Evolutionary conservation across 2,888 invertebrate genomes (phyloP), one percentile per base, ranked within the genome.

Genomic region (Andricus curvator): DNA sequence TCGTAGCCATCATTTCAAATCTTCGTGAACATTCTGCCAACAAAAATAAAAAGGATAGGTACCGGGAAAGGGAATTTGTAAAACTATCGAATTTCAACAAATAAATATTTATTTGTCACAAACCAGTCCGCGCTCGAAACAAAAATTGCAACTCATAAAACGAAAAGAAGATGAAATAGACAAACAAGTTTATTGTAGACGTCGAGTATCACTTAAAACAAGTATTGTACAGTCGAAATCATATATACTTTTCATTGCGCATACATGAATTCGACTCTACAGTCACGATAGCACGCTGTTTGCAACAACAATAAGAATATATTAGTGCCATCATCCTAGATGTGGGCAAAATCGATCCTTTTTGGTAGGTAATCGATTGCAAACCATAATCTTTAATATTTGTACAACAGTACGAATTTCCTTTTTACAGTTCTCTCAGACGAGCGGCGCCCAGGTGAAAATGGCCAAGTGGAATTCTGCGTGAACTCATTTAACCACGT

Each of bases 131-230:
- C 51, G 70, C 51, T 48, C 51, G 70, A 70, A 70, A 70, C n/a
- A 11, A 48, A 70, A 67, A 66, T 20, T 67, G 60, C 22, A 22
- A 60, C 60, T 68, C 48, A 25, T 68, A 68, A 41, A 74, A 51
- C 51, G 20, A 37, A 74, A 33, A 33, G n/a, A 79, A 83, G 64
- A 82, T 80, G 85, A 85, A 87, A 86, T 88, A 89, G 85, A 88
- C 87, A 89, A 88, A 88, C 88, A 88, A 76, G 85, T 90, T 90
- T 89, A 89, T 88, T 89, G 84, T 84, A 88, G 84, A 83, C 86
- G 84, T 82, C 81, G 76, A 84, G 86, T 84, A 82, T 85, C 81
- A 84, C 82, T 82, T 80, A 85, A 83, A 86, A 85, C 82, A 87
- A 82, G 85, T 88, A 87, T 87, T 84, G 81, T 87, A 87, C 88